Evolutionary conservation across 1,140 invertebrate species (phyloP).

Genomic region (Vanessa tameamea): DNA sequence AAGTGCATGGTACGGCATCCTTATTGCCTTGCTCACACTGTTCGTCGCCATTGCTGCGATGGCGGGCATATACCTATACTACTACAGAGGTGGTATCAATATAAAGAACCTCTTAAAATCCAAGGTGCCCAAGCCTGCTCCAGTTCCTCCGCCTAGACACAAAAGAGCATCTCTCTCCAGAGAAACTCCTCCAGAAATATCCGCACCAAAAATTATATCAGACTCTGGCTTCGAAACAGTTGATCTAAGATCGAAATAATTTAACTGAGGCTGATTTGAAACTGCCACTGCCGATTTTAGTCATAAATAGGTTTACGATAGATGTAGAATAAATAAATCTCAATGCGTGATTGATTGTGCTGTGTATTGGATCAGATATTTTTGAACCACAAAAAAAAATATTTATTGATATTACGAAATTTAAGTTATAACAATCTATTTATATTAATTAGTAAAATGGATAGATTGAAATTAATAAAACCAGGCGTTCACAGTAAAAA

Average conservation of each 20-base stretch:
- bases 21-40: conserved; percentile 65
- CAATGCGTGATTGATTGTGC: conserved; percentile 22
- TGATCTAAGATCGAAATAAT: conserved; percentile 67
- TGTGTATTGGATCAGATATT: conserved; percentile 19
- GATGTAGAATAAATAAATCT: conserved; percentile 4
- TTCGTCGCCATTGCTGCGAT: conserved; percentile 64
- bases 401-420: not conserved
- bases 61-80: conserved; percentile 74
- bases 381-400: conserved; percentile 13
- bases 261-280: conserved; percentile 32
- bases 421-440: not conserved
- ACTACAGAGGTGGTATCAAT: conserved; percentile 75
- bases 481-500: not conserved
- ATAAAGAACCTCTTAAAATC: conserved; percentile 74
- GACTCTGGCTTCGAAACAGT: conserved; percentile 75
- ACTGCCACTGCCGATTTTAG: conserved; percentile 55
- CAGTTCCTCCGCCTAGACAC: conserved; percentile 68
- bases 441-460: not conserved
- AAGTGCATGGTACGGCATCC: conserved; percentile 64
- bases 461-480: not conserved
- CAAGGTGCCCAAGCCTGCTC: conserved; percentile 54
- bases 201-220: conserved; percentile 60
- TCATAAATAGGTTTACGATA: conserved; percentile 17
- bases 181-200: conserved; percentile 64
- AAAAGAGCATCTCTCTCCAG: conserved; percentile 64